Base-by-base conservation (phyloP, 2,888 invertebrate species). In the Miltochrista miniata region DNA sequence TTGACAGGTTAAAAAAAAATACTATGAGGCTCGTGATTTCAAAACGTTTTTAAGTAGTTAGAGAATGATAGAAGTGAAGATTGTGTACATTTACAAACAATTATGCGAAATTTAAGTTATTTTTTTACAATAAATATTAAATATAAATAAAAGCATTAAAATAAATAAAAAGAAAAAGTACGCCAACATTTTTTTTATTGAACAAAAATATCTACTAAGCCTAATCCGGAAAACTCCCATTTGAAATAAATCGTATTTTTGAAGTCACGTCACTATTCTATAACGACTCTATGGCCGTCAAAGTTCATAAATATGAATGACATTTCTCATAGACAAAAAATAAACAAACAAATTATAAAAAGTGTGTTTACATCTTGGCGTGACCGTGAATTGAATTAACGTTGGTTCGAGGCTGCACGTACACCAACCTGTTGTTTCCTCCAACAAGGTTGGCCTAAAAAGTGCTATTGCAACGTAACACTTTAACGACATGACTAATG, bases 401-500 rank as follows among this genome's bases (percentile, higher is more conserved):
- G 81, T 71, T 68, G 64, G 68, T 61, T 69, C 86, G 86, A 87
- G 87, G 88, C 79, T 86, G 79, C 87, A 86, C 87, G 89, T 88
- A 85, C 78, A 56, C 63, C 65, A 56, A 72, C 76, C 73, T 74
- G 79, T 75, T 74, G 76, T 75, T 72, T 74, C 70, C 72, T 68
- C 67, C 64, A 62, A 66, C 81, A 83, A 83, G 83, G 83, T 73
- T 79, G 79, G 74, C 74, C 79, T 77, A 77, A 77, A 85, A 85
- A 83, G 76, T 24, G 2, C 79, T 81, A 84, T 76, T 76, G 82
- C 83, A 81, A 83, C 59, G 56, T 62, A 63, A 65, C 68, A 71
- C 66, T 86, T 85, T 81, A 81, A 70, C 85, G 82, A 87, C 88
- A 87, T 86, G 85, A 87, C 88, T 81, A 88, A 88, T 83, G 74